phyloP scores from a whole-genome alignment of 2,888 invertebrate genomes.

The Daptonema setosum region DNA sequence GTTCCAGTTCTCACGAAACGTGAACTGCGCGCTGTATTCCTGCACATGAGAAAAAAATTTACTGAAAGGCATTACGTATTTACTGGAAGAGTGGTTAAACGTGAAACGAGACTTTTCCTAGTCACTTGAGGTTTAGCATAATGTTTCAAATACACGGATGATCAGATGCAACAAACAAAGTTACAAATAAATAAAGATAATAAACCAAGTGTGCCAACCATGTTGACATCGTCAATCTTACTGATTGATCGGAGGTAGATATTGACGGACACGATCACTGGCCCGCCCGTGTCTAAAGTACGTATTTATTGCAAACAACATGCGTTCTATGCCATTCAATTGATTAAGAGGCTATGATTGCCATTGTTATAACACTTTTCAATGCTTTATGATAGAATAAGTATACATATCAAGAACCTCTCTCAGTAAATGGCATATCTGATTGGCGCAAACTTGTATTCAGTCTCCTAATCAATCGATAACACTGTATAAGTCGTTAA shows the following conservation, averaged over 20 bases:
- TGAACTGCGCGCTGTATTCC: conserved; percentile 12
- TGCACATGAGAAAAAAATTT: not conserved
- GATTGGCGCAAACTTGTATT: too few species aligned
- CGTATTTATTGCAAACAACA: not conserved
- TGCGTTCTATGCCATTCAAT: too few species aligned
- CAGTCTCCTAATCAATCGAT: too few species aligned
- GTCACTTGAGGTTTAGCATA: too few species aligned
- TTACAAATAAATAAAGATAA: not conserved
- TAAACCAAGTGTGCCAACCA: conserved; percentile 36
- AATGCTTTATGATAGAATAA: too few species aligned
- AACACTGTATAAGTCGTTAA: too few species aligned
- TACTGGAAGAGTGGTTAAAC: not conserved
- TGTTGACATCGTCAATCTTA: conserved; percentile 92
- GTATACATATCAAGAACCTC: too few species aligned
- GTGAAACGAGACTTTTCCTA: not conserved
- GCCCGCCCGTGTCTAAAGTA: conserved; percentile 45
- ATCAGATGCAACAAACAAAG: not conserved
- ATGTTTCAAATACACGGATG: not conserved
- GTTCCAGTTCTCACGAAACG: conserved; percentile 11
- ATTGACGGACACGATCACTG: conserved; percentile 85
- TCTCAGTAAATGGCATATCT: too few species aligned
- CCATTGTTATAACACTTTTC: too few species aligned
- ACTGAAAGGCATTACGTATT: not conserved
- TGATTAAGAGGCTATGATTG: too few species aligned
- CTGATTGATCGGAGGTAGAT: conserved; percentile 88